A percentile compares a stretch with the other conserved stretches of the same genome.
Conservation (phyloP, 2,113 vertebrate genomes). For the Syngnathus typhle region DNA sequence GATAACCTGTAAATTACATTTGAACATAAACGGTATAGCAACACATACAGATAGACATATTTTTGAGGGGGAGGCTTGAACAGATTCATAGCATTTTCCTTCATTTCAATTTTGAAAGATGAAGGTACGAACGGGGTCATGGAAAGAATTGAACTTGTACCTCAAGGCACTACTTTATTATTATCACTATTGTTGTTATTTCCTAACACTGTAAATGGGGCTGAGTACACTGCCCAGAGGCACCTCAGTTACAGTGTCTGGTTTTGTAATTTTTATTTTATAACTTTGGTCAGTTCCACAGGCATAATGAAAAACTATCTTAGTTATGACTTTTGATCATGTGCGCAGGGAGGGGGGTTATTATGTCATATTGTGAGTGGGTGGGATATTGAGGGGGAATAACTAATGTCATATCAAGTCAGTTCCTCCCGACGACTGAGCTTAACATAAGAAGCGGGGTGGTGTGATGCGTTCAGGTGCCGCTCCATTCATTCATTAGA, state of each 20-base stretch:
- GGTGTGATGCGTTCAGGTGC: not conserved
- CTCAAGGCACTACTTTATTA: not conserved
- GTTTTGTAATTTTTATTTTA: not conserved
- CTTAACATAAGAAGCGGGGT: constrained; percentile 24
- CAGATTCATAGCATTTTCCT: no score
- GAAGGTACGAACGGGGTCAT: no score
- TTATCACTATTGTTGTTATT: not conserved
- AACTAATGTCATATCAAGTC: constrained; percentile 32
- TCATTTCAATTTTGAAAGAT: no score
- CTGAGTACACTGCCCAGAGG: not conserved
- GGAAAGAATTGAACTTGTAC: no score
- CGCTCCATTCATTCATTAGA: not conserved
- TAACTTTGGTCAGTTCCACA: not conserved
- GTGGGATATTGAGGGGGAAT: constrained; percentile 11
- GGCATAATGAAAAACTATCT: not conserved
- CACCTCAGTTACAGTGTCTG: not conserved
- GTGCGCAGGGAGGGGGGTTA: not conserved
- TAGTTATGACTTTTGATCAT: not conserved
- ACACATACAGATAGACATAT: no score
- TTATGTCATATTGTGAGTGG: constrained; percentile 4
- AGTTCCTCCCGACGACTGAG: constrained; percentile 9
- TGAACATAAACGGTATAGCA: no score
- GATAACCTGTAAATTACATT: no score
- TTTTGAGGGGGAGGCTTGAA: no score
- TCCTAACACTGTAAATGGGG: not conserved